phyloP scores from a whole-genome alignment of 2,888 invertebrate genomes.

The Sminthurides aquaticus region DNA sequence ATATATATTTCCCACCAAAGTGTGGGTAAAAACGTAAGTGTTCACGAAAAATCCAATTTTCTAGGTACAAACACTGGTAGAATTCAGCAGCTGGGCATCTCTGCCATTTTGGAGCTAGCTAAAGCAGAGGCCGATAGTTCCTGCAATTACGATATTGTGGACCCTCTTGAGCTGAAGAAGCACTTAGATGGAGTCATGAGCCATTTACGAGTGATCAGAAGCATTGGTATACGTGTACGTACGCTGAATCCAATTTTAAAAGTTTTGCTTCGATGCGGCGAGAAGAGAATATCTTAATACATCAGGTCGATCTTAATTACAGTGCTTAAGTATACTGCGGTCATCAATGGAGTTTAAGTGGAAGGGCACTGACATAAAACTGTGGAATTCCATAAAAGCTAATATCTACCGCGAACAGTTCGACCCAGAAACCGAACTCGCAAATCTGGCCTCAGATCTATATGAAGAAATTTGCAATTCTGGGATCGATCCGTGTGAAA shows the following conservation, averaged over 20 bases:
- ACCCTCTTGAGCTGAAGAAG: conserved; percentile 64
- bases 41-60: not conserved
- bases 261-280: too few species aligned
- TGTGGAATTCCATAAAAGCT: conserved; percentile 18
- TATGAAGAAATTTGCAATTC: conserved; percentile 8
- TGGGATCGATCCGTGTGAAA: not conserved
- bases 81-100: conserved; percentile 68
- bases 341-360: conserved; percentile 9
- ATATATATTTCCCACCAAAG: conserved; percentile 24
- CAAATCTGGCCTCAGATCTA: conserved; percentile 27
- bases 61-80: conserved; percentile 59
- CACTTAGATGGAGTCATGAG: conserved; percentile 70
- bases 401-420: conserved; percentile 32
- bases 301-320: too few species aligned
- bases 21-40: conserved; percentile 1
- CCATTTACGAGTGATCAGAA: conserved; percentile 63
- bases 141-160: conserved; percentile 52
- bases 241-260: too few species aligned
- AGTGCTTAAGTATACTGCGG: conserved; percentile 24
- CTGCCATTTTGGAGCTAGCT: conserved; percentile 73
- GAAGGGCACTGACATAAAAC: not conserved
- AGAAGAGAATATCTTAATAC: too few species aligned
- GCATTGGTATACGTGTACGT: conserved; percentile 60
- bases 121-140: conserved; percentile 47
- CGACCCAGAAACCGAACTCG: conserved; percentile 32